Conservation (phyloP, 1,140 invertebrate genomes). For the Brachionus angularis region DNA sequence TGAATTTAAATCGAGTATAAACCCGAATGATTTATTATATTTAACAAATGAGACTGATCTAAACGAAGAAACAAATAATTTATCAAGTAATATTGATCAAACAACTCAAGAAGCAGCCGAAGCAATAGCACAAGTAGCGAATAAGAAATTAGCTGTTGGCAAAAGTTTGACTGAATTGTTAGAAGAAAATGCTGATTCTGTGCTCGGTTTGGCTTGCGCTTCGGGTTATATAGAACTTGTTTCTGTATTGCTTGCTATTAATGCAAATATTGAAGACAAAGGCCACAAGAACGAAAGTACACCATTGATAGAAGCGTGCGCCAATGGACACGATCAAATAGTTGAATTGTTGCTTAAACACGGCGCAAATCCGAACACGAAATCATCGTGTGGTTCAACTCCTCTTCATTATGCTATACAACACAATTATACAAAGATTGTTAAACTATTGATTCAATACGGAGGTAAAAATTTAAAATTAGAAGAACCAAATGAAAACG, state of each 20-base stretch:
- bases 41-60: neutral
- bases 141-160: slow-evolving; percentile 41
- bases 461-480: slow-evolving; percentile 65
- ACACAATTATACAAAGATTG: slow-evolving; percentile 87
- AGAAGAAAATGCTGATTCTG: slow-evolving; percentile 36
- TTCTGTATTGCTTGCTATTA: slow-evolving; percentile 57
- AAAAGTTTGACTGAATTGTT: slow-evolving; percentile 39
- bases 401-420: slow-evolving; percentile 97
- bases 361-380: slow-evolving; percentile 90
- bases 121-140: slow-evolving; percentile 15
- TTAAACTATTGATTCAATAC: slow-evolving; percentile 62
- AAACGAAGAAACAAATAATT: neutral
- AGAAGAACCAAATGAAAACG: slow-evolving; percentile 97
- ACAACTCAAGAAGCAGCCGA: neutral
- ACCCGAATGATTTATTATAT: neutral
- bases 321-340: slow-evolving; percentile 89
- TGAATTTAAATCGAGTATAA: too few species aligned
- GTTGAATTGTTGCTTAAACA: slow-evolving; percentile 82
- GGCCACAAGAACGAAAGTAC: slow-evolving; percentile 97
- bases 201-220: slow-evolving; percentile 21
- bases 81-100: neutral
- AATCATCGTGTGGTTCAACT: slow-evolving; percentile 84
- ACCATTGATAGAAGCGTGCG: slow-evolving; percentile 95
- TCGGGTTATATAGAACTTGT: slow-evolving; percentile 67
- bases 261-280: slow-evolving; percentile 75